Base-by-base conservation (phyloP, 2,888 invertebrate species). In the Cryptops parisi region DNA sequence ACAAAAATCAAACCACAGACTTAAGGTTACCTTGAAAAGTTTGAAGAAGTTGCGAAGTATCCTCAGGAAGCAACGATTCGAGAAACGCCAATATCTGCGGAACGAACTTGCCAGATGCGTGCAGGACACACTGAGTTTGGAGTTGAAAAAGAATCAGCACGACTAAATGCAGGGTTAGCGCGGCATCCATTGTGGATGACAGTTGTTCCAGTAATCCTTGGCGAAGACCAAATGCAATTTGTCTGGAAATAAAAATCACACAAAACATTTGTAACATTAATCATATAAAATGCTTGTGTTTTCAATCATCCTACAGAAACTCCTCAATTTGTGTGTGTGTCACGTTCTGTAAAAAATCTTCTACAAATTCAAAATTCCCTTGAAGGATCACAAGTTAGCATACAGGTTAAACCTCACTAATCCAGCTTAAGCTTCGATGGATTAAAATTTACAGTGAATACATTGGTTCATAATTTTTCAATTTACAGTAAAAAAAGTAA, bases 81-180 rank as follows among this genome's bases (percentile, higher is more conserved):
- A 96, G 74, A 67, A 78, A 84, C 1, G 75, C 65, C 45, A 94
- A 74, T 59, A 96, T 77, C 19, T 80, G 74, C 0, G 89, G 81
- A 12, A 97, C 89, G 71, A 90, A 90, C 67, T 88, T 81, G 0
- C 97, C 97, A 24, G 94, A 93, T 15, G 90, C 90, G 69, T 94
- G 89, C 24, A 96, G 65, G 74, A 90, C 84, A 60, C 76, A 79
- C 62, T 87, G 84, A 1, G 85, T 86, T 2, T 80, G 74, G 9
- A 79, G 78, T 49, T 85, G 85, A 65, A 89, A 91, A 53, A 93
- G 76, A 41, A 89, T 75, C 56, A 88, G 72, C 0, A 78, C 78
- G 0, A 81, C 78, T 52, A 90, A 71, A 68, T 90, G 89, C 44
- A 93, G 70, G 49, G 80, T 76, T 33, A 88, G 67, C 0, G 89